A percentile compares a stretch with the other conserved stretches of the same genome.
Conservation (phyloP, 2,888 invertebrate species). For the Drosophila phalerata region DNA sequence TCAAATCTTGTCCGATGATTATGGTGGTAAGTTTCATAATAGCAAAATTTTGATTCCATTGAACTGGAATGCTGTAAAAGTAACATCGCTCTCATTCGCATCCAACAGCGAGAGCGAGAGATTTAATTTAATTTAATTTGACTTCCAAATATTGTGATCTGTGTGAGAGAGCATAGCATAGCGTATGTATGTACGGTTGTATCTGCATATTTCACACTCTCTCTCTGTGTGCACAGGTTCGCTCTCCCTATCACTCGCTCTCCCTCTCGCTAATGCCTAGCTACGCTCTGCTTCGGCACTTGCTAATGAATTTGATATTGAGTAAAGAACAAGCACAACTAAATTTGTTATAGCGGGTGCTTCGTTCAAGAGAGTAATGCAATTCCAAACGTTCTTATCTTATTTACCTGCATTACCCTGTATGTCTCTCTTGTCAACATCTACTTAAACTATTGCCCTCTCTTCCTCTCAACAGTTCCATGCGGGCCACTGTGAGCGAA, state of each 20-base stretch:
- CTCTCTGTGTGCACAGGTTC: constrained; percentile 19
- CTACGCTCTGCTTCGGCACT: constrained; percentile 17
- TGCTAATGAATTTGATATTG: constrained; percentile 39
- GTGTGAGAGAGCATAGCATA: neutral
- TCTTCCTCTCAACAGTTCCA: constrained; percentile 89
- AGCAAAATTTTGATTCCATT: neutral
- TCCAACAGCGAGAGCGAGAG: constrained; percentile 5
- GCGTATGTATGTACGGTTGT: neutral
- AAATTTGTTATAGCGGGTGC: constrained; percentile 43
- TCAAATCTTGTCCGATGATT: constrained; percentile 82
- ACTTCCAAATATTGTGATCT: constrained; percentile 40
- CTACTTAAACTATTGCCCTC: neutral
- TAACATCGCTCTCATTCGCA: neutral
- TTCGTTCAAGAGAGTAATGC: neutral
- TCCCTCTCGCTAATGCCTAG: neutral
- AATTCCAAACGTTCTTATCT: neutral
- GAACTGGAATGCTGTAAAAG: constrained; percentile 18
- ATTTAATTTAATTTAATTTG: constrained; percentile 36
- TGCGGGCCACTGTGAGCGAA: constrained; percentile 90
- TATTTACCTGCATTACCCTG: constrained; percentile 16
- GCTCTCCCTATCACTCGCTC: constrained; percentile 3
- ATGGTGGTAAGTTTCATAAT: constrained; percentile 82
- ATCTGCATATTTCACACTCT: constrained; percentile 22
- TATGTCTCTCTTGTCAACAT: neutral
- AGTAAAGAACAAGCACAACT: constrained; percentile 26